Conservation (phyloP, 2,113 vertebrate genomes). For the Morone saxatilis region DNA sequence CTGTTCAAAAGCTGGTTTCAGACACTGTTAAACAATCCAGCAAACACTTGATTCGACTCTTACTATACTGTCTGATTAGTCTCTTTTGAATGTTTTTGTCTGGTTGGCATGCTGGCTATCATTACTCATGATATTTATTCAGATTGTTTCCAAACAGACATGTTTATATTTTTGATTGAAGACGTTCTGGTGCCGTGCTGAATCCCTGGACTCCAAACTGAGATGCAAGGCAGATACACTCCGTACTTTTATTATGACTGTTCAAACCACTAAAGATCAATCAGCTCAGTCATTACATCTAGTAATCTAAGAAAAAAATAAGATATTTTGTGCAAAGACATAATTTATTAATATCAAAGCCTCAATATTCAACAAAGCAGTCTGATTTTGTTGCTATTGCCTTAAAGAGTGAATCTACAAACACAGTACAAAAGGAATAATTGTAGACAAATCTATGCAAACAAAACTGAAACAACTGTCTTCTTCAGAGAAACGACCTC, state of each 20-base stretch:
- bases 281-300: not conserved
- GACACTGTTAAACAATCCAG: not conserved
- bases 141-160: not conserved
- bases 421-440: not conserved
- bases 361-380: conserved; percentile 11
- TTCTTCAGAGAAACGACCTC: not conserved
- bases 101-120: not conserved
- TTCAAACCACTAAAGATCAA: not conserved
- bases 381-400: not conserved
- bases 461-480: conserved; percentile 7
- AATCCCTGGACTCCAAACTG: not conserved
- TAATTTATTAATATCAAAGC: not conserved
- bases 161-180: not conserved
- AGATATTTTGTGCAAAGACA: not conserved
- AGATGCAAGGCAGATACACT: not conserved
- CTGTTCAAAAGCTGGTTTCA: not conserved
- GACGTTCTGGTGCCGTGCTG: not conserved
- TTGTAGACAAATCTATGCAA: not conserved
- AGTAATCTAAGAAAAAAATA: not conserved
- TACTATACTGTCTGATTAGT: not conserved
- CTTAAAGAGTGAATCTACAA: not conserved
- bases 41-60: not conserved
- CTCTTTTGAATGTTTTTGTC: not conserved
- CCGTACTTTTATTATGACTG: not conserved
- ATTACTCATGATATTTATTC: not conserved